Base-by-base conservation (phyloP, 2,888 invertebrate species). In the Sphecodes monilicornis region DNA sequence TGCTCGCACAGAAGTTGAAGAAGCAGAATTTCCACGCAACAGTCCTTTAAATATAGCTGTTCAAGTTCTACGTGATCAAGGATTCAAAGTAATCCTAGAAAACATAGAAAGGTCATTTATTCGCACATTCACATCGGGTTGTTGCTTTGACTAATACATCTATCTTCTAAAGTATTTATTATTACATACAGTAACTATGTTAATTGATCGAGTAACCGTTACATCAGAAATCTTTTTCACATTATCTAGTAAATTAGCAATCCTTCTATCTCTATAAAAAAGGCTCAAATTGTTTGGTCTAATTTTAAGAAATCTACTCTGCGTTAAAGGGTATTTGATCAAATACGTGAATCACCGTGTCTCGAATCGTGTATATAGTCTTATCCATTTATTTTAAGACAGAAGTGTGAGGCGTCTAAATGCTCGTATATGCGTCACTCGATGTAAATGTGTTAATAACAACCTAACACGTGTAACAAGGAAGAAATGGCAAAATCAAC, bases 1-100 rank as follows among this genome's bases (percentile, higher is more conserved):
- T 93, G 99, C 99, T 0, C 96, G 98, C 74, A 98, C 98, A 0
- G 99, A 99, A 95, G 98, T 99, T 29, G 99, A 99, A 95, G 97
- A 99, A 92, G 96, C 97, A 1, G 99, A 98, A 66, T 97, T 98
- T 91, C 97, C 98, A 0, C 96, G 96, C 0, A 96, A 97, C 87
- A 97, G 97, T 70, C 97, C 97, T 0, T 95, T 98, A 6, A 96
- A 97, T 60, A 95, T 96, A 68, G 98, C 98, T 10, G 97, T 98
- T 1, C 97, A 97, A 88, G 96, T 96, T 0, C 95, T 99, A 95
- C 96, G 98, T 80, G 97, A 97, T 82, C 97, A 97, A 91, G 99
- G 99, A 18, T 98, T 98, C 93, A 98, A 98, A 96, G 98, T 98
- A 94, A 85, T 84, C 82, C 5, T 75, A 78, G 11, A 75, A 66